phyloP scores from a whole-genome alignment of 2,113 vertebrate species.

The Sinocyclocheilus grahami region DNA sequence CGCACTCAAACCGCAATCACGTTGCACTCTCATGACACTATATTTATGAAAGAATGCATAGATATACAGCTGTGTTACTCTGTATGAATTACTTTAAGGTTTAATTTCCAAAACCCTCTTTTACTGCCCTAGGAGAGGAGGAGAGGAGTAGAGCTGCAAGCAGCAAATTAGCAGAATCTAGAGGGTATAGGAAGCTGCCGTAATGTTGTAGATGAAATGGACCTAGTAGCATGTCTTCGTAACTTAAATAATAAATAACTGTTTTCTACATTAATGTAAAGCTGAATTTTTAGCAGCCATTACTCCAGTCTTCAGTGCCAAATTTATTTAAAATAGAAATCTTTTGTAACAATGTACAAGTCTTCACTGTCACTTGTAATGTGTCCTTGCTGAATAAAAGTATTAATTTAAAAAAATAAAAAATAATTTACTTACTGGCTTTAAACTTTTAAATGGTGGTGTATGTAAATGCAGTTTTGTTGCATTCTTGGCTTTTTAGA shows the following conservation, averaged over 20 bases:
- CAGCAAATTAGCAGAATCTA: neutral
- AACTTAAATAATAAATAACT: neutral
- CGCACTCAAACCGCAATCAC: neutral
- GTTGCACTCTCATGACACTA: constrained; percentile 27
- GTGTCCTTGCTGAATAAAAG: too few species aligned
- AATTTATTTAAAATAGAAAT: too few species aligned
- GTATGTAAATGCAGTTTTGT: neutral
- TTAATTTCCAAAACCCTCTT: neutral
- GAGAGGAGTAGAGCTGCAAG: neutral
- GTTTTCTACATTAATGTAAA: too few species aligned
- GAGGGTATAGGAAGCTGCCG: neutral
- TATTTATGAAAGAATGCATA: constrained; percentile 41
- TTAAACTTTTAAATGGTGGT: neutral
- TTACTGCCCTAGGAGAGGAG: neutral
- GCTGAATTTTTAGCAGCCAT: too few species aligned
- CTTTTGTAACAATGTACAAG: too few species aligned
- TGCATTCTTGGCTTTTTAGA: neutral
- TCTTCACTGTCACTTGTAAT: too few species aligned
- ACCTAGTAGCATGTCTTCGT: neutral
- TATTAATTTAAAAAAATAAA: neutral
- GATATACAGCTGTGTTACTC: constrained; percentile 14
- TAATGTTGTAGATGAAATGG: neutral
- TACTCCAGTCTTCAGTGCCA: too few species aligned
- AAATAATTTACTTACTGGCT: neutral
- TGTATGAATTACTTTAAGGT: neutral